Evolutionary conservation across 92 coral and sea anemone species (phyloP).

Genomic region (Muricea muricata): DNA sequence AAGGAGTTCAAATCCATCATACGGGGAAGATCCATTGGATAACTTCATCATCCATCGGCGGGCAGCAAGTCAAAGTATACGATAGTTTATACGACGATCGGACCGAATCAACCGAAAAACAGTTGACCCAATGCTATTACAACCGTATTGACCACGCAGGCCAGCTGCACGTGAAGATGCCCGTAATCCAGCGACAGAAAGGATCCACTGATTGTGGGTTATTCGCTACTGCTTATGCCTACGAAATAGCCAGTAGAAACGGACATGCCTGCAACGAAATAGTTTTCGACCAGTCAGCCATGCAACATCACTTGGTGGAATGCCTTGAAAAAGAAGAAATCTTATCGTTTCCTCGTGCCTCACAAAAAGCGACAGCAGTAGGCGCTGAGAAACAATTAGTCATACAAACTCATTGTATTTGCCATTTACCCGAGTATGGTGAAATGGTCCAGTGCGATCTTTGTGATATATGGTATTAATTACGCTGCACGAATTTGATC

Average conservation of each 20-base stretch:
- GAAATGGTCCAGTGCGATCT: conserved; percentile 42
- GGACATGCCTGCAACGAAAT: neutral
- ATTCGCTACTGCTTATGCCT: conserved; percentile 52
- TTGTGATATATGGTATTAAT: conserved; percentile 22
- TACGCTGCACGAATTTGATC: conserved; percentile 2
- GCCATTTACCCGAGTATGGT: conserved; percentile 32
- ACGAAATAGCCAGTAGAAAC: conserved; percentile 55
- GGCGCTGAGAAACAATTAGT: neutral
- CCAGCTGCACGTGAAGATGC: neutral
- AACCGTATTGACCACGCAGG: conserved; percentile 32
- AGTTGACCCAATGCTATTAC: conserved; percentile 39
- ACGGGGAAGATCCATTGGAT: conserved; percentile 45
- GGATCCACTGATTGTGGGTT: conserved; percentile 22
- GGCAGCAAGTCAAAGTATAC: conserved; percentile 44
- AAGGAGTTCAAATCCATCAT: conserved; percentile 37
- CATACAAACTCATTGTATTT: conserved; percentile 17
- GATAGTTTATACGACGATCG: conserved; percentile 41
- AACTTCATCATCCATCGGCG: conserved; percentile 39
- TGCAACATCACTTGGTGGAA: conserved; percentile 29
- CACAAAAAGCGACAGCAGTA: neutral
- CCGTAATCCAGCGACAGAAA: neutral
- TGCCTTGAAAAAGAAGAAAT: conserved; percentile 38
- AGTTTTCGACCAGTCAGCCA: conserved; percentile 37
- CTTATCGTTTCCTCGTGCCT: conserved; percentile 31
- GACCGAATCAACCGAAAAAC: conserved; percentile 25